phyloP scores from a whole-genome alignment of 2,888 invertebrate genomes.

The Galeruca laticollis region DNA sequence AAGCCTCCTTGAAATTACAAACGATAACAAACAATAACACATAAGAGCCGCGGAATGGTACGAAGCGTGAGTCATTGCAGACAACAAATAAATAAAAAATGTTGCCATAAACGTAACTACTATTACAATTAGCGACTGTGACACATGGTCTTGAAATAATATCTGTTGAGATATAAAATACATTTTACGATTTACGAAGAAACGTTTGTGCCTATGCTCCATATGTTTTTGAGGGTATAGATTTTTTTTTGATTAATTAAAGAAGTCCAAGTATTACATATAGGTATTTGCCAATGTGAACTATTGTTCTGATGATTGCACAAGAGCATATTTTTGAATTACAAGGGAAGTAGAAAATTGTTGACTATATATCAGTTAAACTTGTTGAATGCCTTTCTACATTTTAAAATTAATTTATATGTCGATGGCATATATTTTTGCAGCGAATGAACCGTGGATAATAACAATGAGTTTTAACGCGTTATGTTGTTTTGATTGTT shows the following conservation, averaged over 20 bases:
- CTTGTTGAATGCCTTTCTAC: no score
- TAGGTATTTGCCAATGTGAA: not conserved
- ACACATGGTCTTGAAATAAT: conserved; percentile 12
- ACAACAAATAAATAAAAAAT: conserved; percentile 14
- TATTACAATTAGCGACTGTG: conserved; percentile 12
- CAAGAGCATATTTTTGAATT: no score
- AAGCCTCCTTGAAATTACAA: not conserved
- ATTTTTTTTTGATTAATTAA: not conserved
- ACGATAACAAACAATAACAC: conserved; percentile 8
- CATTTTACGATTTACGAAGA: conserved; percentile 1
- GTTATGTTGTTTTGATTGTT: no score
- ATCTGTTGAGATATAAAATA: not conserved
- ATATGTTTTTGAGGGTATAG: not conserved
- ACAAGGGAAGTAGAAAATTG: no score
- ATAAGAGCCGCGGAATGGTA: not conserved
- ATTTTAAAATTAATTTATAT: no score
- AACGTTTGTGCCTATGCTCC: not conserved
- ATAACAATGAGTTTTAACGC: no score
- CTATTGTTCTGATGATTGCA: no score
- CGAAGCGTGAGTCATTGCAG: conserved; percentile 8
- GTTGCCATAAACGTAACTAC: conserved; percentile 13
- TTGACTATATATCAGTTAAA: no score
- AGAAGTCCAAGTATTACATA: not conserved
- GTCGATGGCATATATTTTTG: no score
- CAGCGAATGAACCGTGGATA: no score